Evolutionary conservation across 2,888 invertebrate genomes (phyloP).

Genomic region (Eupithecia exiguata): DNA sequence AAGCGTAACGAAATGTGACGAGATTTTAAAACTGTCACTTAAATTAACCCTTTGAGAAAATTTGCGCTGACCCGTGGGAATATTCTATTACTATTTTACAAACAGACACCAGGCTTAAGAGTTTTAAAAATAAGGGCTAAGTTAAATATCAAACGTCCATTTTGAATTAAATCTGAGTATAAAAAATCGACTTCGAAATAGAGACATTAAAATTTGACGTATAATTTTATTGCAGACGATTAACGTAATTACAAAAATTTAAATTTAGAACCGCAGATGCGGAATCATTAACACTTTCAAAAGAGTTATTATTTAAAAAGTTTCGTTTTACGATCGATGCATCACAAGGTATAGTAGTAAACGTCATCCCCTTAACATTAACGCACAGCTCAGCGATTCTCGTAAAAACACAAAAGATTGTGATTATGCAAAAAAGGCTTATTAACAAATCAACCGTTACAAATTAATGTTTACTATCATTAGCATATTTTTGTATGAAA

Average conservation of each 20-base stretch:
- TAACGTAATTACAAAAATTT: conserved; percentile 41
- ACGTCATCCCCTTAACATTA: conserved; percentile 71
- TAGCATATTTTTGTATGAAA: conserved; percentile 76
- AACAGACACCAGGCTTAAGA: not conserved
- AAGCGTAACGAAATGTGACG: conserved; percentile 72
- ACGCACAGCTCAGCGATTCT: conserved; percentile 44
- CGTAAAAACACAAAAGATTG: conserved; percentile 45
- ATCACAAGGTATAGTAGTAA: conserved; percentile 69
- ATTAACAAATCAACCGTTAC: conserved; percentile 83
- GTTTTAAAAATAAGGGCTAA: not conserved
- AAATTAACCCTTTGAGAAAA: conserved; percentile 69
- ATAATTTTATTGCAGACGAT: conserved; percentile 42
- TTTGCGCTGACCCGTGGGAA: conserved; percentile 64
- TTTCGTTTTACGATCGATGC: conserved; percentile 71
- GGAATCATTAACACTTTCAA: conserved; percentile 38
- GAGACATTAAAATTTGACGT: conserved; percentile 35
- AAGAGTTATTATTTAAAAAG: conserved; percentile 48
- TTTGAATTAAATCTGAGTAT: not conserved
- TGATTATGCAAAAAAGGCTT: conserved; percentile 77
- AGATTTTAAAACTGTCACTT: conserved; percentile 76
- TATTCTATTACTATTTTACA: not conserved
- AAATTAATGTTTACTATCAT: conserved; percentile 81
- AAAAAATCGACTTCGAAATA: conserved; percentile 20
- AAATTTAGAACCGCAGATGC: conserved; percentile 66
- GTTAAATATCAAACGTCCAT: not conserved